These are phyloP conservation scores for Lissonota sp. DNA, from an alignment of 2,888 invertebrate genomes.

Conservation along the genomic window DNA sequence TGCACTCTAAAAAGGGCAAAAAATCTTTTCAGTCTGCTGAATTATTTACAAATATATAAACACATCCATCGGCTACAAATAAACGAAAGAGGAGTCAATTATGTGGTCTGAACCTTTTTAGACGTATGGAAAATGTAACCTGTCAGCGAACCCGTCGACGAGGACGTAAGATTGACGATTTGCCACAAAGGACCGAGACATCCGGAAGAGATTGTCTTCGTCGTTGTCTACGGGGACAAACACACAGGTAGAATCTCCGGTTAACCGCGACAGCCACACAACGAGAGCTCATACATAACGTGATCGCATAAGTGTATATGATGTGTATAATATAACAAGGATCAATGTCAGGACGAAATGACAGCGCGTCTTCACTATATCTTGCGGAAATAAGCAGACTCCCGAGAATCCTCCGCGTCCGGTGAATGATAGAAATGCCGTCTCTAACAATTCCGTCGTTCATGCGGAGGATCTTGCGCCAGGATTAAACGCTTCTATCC, in stretches of 20 bases:
- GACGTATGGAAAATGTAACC: too few relatives aligned
- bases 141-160: slow-evolving; percentile 3
- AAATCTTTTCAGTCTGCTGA: too few relatives aligned
- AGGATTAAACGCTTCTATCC: slow-evolving; percentile 41
- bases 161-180: slow-evolving; percentile 66
- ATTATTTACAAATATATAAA: too few relatives aligned
- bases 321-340: slow-evolving; percentile 28
- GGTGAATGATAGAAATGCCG: slow-evolving; percentile 57
- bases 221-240: slow-evolving; percentile 16
- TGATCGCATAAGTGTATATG: not conserved
- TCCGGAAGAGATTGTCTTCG: slow-evolving; percentile 39
- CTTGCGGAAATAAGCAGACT: slow-evolving; percentile 24
- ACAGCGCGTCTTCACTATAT: not conserved
- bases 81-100: too few relatives aligned
- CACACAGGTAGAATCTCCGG: slow-evolving; percentile 4
- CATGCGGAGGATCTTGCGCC: slow-evolving; percentile 9
- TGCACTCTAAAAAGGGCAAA: not conserved
- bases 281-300: slow-evolving; percentile 11
- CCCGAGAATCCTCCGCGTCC: slow-evolving; percentile 22
- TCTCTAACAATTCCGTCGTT: slow-evolving; percentile 20
- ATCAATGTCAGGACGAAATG: slow-evolving; percentile 2
- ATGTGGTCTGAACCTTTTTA: too few relatives aligned
- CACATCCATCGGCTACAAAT: too few relatives aligned
- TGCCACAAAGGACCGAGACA: slow-evolving; percentile 67
- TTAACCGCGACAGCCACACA: slow-evolving; percentile 20